Evolutionary conservation across 2,113 vertebrate species (phyloP).

Genomic region (Tragelaphus buxtoni): DNA sequence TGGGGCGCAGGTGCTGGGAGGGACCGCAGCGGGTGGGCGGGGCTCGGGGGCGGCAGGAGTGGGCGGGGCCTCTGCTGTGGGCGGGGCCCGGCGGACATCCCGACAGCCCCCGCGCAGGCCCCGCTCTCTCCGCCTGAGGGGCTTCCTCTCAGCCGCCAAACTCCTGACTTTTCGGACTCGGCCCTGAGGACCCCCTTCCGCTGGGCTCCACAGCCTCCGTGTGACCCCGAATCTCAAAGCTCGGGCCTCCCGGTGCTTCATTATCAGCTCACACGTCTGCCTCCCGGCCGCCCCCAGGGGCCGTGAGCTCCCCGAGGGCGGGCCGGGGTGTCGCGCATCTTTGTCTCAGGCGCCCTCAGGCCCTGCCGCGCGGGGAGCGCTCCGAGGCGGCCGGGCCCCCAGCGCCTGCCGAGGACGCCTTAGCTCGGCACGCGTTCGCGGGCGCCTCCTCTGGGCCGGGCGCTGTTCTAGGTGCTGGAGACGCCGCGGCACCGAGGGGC

Average conservation of each 20-base stretch:
- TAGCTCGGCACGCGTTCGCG: accelerated
- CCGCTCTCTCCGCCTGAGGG: accelerated
- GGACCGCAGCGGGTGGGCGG: background rate
- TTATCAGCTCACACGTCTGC: accelerated
- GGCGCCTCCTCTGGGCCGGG: accelerated
- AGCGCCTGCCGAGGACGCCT: accelerated
- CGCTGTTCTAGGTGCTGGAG: background rate
- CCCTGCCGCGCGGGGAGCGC: no score
- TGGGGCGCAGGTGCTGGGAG: no score
- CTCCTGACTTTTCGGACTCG: background rate
- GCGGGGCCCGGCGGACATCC: no score
- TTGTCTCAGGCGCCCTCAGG: accelerated
- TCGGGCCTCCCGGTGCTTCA: background rate
- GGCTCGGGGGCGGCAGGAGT: no score
- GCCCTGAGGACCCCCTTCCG: background rate
- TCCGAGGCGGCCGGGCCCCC: background rate
- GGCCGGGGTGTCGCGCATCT: background rate
- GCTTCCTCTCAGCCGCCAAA: background rate
- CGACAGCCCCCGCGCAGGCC: background rate
- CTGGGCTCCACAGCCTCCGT: background rate
- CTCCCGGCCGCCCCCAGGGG: background rate
- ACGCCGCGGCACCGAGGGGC: background rate
- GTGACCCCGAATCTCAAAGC: background rate
- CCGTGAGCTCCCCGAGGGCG: accelerated
- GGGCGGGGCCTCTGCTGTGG: no score